These are phyloP conservation scores for Pipra filicauda DNA, from an alignment of 2,113 vertebrate species.

Conservation along the genomic window DNA sequence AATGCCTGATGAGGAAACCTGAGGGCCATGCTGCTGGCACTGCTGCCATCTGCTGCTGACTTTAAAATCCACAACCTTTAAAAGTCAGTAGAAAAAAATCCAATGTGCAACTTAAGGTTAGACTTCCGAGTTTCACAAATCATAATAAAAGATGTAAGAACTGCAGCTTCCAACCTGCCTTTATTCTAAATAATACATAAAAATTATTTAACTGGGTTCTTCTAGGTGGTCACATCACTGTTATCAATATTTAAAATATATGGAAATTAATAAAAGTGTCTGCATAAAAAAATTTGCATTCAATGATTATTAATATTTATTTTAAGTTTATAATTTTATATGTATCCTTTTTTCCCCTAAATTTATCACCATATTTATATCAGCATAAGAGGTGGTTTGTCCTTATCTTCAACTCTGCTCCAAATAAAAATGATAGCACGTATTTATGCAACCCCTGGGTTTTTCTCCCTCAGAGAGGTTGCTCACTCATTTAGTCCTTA, in stretches of 20 bases:
- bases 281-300: not conserved
- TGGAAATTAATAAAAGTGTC: not conserved
- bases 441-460: not conserved
- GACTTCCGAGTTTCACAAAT: not conserved
- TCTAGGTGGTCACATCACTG: not conserved
- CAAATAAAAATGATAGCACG: not conserved
- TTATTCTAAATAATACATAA: not conserved
- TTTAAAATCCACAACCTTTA: not conserved
- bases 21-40: not conserved
- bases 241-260: not conserved
- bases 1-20: rapidly evolving
- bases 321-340: not conserved
- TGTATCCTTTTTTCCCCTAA: rapidly evolving
- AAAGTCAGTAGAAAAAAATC: not conserved
- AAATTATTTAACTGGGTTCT: not conserved
- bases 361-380: not conserved
- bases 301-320: rapidly evolving
- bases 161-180: not conserved
- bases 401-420: not conserved
- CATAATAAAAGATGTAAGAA: not conserved
- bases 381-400: not conserved
- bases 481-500: not conserved
- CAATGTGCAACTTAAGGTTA: rapidly evolving
- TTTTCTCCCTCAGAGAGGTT: constrained; percentile 2
- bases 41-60: constrained; percentile 40